These are phyloP conservation scores for Epinotia bilunana DNA, from an alignment of 2,888 invertebrate species.

Conservation along the genomic window DNA sequence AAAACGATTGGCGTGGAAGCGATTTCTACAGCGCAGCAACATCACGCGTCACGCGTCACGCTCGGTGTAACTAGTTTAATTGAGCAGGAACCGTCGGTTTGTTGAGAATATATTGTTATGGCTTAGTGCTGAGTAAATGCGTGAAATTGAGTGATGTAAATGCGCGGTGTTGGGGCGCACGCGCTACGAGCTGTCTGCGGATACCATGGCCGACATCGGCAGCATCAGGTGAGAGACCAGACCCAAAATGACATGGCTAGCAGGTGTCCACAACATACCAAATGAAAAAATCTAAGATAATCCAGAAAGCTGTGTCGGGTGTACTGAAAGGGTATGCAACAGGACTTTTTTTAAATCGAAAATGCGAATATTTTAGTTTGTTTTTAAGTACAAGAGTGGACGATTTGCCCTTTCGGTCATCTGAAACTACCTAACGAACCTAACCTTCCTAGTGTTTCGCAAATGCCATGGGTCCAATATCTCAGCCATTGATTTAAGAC, in stretches of 20 bases:
- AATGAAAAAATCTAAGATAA: not conserved
- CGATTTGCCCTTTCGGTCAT: too few species aligned
- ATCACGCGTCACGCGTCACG: slow-evolving; percentile 6
- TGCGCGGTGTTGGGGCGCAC: not conserved
- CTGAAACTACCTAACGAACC: too few species aligned
- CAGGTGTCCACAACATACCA: not conserved
- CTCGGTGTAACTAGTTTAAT: slow-evolving; percentile 2
- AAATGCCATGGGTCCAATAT: too few species aligned
- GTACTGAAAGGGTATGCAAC: too few species aligned
- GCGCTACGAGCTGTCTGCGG: not conserved
- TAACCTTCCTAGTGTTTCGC: too few species aligned
- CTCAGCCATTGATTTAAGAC: too few species aligned
- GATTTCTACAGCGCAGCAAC: not conserved
- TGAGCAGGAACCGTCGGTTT: slow-evolving; percentile 4
- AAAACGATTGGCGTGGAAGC: slow-evolving; percentile 13
- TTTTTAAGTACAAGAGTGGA: too few species aligned
- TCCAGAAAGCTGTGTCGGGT: not conserved
- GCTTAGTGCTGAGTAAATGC: not conserved
- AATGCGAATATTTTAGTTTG: too few species aligned
- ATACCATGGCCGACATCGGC: slow-evolving; percentile 17
- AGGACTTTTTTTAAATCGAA: too few species aligned
- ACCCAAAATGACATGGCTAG: not conserved
- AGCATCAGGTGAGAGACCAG: not conserved
- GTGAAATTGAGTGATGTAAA: not conserved
- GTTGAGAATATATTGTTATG: slow-evolving; percentile 9